A percentile compares a stretch with the other conserved stretches of the same genome.
phyloP scores from a whole-genome alignment of 2,797 vertebrate genomes.

The Chaetodon trifasciatus region DNA sequence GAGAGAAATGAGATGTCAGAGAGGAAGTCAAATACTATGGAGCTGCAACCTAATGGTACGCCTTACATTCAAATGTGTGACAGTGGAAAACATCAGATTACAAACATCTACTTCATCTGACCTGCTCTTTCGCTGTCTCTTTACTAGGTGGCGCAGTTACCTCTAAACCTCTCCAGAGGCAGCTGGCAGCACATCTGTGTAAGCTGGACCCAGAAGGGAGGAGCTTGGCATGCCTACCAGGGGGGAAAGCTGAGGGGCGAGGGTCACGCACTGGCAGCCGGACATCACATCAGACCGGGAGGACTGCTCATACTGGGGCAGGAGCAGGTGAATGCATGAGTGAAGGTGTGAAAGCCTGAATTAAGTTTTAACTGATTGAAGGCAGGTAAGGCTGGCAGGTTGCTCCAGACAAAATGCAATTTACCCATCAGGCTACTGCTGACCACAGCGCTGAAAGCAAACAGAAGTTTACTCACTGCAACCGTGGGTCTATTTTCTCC shows the following conservation, averaged over 20 bases:
- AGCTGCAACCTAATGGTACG: not conserved
- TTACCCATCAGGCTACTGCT: conserved; percentile 20
- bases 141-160: conserved; percentile 91
- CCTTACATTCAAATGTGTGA: not conserved
- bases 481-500: not conserved
- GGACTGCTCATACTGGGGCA: conserved; percentile 94
- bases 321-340: conserved; percentile 88
- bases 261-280: conserved; percentile 91
- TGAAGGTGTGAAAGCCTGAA: not conserved
- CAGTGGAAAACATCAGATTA: not conserved
- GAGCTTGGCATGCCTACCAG: conserved; percentile 94
- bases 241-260: conserved; percentile 91
- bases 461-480: not conserved
- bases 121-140: conserved; percentile 10
- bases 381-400: not conserved
- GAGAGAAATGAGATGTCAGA: conserved; percentile 12
- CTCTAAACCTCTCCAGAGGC: conserved; percentile 90
- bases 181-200: conserved; percentile 96
- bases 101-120: not conserved
- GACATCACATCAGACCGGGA: conserved; percentile 93
- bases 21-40: not conserved
- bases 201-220: conserved; percentile 92
- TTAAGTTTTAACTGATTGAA: not conserved
- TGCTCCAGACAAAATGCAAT: conserved; percentile 8
- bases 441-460: conserved; percentile 6